Conservation (phyloP, 1,140 invertebrate genomes). For the Trachymyrmex cornetzi region DNA sequence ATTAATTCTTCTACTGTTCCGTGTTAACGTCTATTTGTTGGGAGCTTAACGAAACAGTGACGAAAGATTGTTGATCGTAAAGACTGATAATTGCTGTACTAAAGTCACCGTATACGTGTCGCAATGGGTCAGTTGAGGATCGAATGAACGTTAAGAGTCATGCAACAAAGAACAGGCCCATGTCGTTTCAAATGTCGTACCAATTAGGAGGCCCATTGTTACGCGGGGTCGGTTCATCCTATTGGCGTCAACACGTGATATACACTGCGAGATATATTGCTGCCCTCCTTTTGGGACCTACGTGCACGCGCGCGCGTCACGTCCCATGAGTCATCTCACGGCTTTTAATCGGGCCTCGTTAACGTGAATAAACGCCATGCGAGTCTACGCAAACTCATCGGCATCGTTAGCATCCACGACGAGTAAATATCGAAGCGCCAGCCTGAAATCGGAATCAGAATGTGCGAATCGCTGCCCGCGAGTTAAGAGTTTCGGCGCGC, state of each 20-base stretch:
- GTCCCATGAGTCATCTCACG: conserved; percentile 28
- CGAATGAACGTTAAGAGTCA: conserved; percentile 63
- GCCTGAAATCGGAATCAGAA: conserved; percentile 63
- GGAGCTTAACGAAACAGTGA: neutral
- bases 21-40: neutral
- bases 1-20: neutral
- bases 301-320: conserved; percentile 22
- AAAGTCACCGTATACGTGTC: conserved; percentile 68
- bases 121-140: conserved; percentile 56
- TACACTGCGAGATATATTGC: conserved; percentile 46
- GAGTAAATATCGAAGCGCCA: conserved; percentile 60
- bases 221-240: conserved; percentile 59
- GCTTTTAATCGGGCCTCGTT: conserved; percentile 65
- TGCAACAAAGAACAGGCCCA: conserved; percentile 70
- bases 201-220: conserved; percentile 83
- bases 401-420: conserved; percentile 58
- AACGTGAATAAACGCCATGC: conserved; percentile 57
- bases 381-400: conserved; percentile 48
- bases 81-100: conserved; percentile 45
- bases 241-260: conserved; percentile 75
- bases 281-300: conserved; percentile 42
- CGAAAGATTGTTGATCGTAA: neutral
- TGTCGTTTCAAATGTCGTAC: conserved; percentile 67
- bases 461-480: conserved; percentile 46
- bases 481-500: conserved; percentile 42